These are phyloP conservation scores for Ormia ochracea DNA, from an alignment of 2,888 invertebrate species.

Conservation along the genomic window DNA sequence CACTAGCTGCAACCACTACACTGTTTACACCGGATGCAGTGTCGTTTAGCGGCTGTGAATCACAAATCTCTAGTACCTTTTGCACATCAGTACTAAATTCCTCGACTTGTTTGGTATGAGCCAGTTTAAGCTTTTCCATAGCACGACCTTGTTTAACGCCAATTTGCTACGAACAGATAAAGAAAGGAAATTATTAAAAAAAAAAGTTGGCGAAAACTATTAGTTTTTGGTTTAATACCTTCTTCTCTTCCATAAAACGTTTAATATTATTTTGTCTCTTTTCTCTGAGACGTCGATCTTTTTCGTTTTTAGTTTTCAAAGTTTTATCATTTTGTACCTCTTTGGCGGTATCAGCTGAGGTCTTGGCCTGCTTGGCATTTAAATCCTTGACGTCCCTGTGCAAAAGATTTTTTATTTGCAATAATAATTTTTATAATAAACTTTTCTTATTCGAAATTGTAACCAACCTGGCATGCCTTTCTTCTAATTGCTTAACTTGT, in stretches of 20 bases:
- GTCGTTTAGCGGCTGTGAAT: conserved; percentile 70
- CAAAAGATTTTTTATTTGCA: neutral
- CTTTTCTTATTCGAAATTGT: neutral
- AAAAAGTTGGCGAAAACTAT: neutral
- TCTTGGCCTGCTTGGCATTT: conserved; percentile 95
- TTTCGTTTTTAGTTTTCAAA: conserved; percentile 96
- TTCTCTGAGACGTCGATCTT: conserved; percentile 93
- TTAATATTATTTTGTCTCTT: conserved; percentile 99
- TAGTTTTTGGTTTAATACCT: conserved; percentile 79
- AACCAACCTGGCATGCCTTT: conserved; percentile 84
- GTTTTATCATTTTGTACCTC: conserved; percentile 97
- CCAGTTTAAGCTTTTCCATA: conserved; percentile 92
- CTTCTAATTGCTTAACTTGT: conserved; percentile 93
- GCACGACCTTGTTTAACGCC: conserved; percentile 94
- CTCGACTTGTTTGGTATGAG: conserved; percentile 94
- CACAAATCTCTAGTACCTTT: conserved; percentile 79
- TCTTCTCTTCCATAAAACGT: conserved; percentile 96
- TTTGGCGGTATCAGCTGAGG: conserved; percentile 97
- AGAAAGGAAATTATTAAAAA: neutral
- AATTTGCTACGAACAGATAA: conserved; percentile 78
- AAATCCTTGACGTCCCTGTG: conserved; percentile 94
- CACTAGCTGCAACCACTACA: conserved; percentile 18
- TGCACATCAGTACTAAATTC: conserved; percentile 92
- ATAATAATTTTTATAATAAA: neutral
- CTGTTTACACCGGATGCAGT: too few species aligned